A percentile compares a stretch with the other conserved stretches of the same genome.
Conservation (phyloP, 2,113 vertebrate genomes). For the Panthera tigris region DNA sequence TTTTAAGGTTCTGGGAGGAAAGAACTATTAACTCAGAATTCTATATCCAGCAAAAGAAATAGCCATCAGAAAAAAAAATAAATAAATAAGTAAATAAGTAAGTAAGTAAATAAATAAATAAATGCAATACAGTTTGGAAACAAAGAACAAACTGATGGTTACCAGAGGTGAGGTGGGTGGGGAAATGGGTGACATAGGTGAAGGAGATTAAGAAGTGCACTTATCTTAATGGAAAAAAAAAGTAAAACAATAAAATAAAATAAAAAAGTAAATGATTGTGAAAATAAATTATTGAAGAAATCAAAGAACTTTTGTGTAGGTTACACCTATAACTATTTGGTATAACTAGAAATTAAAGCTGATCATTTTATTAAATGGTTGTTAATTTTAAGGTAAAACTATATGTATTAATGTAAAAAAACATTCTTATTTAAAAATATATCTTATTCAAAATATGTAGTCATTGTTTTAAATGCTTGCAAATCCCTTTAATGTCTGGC, state of each 20-base stretch:
- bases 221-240: not conserved
- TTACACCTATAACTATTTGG: not conserved
- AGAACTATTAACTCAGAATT: not conserved
- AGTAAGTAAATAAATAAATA: not conserved
- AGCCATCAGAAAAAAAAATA: not conserved
- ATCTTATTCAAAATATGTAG: not conserved
- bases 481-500: not conserved
- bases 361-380: not conserved
- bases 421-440: not conserved
- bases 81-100: not conserved
- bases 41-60: not conserved
- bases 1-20: not conserved
- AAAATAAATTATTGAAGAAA: not conserved
- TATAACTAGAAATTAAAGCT: not conserved
- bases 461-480: not conserved
- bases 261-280: not conserved
- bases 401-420: not conserved
- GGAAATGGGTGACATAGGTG: not conserved
- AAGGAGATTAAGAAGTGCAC: not conserved
- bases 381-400: not conserved
- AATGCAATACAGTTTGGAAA: not conserved
- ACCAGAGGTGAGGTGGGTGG: not conserved
- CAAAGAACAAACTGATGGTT: not conserved
- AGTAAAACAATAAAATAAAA: not conserved
- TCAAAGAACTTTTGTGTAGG: not conserved